Percentiles rank a stretch among this genome's conserved stretches.
Conservation (phyloP, 2,113 vertebrate genomes). For the Scalopus aquaticus region DNA sequence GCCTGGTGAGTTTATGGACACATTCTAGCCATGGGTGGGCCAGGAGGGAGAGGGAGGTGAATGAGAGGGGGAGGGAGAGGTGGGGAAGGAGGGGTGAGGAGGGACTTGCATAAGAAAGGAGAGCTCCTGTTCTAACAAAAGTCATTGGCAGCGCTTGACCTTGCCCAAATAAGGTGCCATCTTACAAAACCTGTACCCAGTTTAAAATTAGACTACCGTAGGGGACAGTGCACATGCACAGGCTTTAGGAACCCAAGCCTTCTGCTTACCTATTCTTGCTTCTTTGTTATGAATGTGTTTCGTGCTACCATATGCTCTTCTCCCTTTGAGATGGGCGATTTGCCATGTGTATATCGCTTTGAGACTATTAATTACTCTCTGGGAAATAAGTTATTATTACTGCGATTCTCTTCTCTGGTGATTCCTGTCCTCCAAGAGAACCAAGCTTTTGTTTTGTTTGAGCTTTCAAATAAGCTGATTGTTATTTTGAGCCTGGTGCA, state of each 20-base stretch:
- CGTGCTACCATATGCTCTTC: conserved; percentile 74
- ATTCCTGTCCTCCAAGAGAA: neutral
- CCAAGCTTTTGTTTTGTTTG: conserved; percentile 24
- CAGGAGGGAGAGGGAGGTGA: neutral
- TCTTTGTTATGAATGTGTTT: conserved; percentile 76
- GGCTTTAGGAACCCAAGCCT: conserved; percentile 51
- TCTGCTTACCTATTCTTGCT: conserved; percentile 66
- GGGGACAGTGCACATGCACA: conserved; percentile 52
- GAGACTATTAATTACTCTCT: conserved; percentile 77
- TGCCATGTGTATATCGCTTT: conserved; percentile 63
- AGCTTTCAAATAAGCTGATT: neutral
- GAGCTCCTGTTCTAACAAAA: neutral
- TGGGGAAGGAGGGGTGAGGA: neutral
- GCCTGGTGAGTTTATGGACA: neutral
- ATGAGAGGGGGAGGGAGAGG: neutral
- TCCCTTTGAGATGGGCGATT: conserved; percentile 74
- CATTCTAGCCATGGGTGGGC: neutral
- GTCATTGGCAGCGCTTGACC: conserved; percentile 1
- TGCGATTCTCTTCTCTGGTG: conserved; percentile 9
- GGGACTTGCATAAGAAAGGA: neutral
- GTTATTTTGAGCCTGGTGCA: neutral
- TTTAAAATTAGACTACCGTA: conserved; percentile 68
- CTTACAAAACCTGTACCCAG: conserved; percentile 62
- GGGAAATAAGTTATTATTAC: conserved; percentile 63
- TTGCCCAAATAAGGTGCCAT: conserved; percentile 28